A percentile compares a stretch with the other conserved stretches of the same genome.
Evolutionary conservation across 2,888 invertebrate genomes (phyloP).

Genomic region (Thereva nobilitata): DNA sequence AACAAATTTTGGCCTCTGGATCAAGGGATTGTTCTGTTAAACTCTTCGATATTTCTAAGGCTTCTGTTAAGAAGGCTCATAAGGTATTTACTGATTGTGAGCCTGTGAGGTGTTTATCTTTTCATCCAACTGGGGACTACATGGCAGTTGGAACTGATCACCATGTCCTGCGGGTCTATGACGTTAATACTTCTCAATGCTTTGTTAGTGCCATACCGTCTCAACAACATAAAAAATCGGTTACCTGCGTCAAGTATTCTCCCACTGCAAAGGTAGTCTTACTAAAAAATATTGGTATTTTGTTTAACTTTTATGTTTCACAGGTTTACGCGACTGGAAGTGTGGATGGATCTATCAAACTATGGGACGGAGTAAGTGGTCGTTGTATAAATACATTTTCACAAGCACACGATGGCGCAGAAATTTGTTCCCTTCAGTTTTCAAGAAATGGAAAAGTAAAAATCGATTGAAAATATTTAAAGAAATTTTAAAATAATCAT

Average conservation of each 20-base stretch:
- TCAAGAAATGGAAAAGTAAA: slow-evolving; percentile 92
- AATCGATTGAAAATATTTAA: background rate
- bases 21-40: slow-evolving; percentile 93
- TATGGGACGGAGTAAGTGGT: slow-evolving; percentile 96
- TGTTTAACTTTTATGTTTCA: background rate
- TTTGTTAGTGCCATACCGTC: slow-evolving; percentile 90
- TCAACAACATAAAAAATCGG: slow-evolving; percentile 78
- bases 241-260: slow-evolving; percentile 74
- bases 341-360: slow-evolving; percentile 89
- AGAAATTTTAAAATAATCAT: slow-evolving; percentile 21
- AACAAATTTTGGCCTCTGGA: slow-evolving; percentile 93
- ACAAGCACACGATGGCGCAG: slow-evolving; percentile 92
- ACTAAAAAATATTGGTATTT: background rate
- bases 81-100: slow-evolving; percentile 95
- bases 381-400: slow-evolving; percentile 91
- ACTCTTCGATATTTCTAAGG: slow-evolving; percentile 97
- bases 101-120: slow-evolving; percentile 84
- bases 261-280: slow-evolving; percentile 51
- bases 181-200: slow-evolving; percentile 93
- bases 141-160: slow-evolving; percentile 93
- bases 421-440: slow-evolving; percentile 92
- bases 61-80: slow-evolving; percentile 96
- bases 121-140: slow-evolving; percentile 95
- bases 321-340: slow-evolving; percentile 78
- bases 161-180: slow-evolving; percentile 87